These are phyloP conservation scores for Pyrocoelia pectoralis DNA, from an alignment of 2,888 invertebrate genomes.

Conservation along the genomic window DNA sequence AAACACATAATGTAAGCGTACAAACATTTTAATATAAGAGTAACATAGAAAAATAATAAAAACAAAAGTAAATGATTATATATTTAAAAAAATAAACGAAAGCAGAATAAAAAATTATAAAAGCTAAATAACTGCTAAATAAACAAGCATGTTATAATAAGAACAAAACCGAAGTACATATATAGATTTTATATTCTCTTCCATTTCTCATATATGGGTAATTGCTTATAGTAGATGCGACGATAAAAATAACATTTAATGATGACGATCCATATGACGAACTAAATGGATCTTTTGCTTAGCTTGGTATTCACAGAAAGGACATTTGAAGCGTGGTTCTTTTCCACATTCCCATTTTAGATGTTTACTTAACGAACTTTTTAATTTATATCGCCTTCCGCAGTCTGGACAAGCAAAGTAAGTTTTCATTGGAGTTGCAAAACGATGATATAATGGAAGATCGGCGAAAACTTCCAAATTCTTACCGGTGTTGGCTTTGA, in stretches of 20 bases:
- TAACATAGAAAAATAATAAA: no score
- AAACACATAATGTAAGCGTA: no score
- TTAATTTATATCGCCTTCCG: constrained; percentile 39
- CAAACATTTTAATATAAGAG: no score
- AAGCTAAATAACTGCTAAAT: no score
- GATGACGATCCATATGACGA: constrained; percentile 82
- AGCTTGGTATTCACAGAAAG: constrained; percentile 59
- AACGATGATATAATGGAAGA: constrained; percentile 1
- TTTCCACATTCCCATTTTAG: constrained; percentile 37
- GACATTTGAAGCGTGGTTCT: constrained; percentile 40
- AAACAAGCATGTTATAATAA: no score
- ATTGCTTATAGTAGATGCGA: no score
- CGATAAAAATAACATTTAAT: constrained; percentile 57
- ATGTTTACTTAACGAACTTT: constrained; percentile 40
- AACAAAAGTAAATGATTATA: no score
- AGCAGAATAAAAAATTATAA: no score
- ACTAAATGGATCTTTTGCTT: constrained; percentile 63
- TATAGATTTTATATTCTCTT: no score
- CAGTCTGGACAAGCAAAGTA: constrained; percentile 12
- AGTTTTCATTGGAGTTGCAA: background rate
- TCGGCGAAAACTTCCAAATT: background rate
- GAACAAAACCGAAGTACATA: no score
- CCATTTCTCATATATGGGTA: no score
- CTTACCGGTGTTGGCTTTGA: background rate
- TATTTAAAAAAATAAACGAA: no score